Evolutionary conservation across 2,113 vertebrate genomes (phyloP).

Genomic region (Hipposideros armiger): DNA sequence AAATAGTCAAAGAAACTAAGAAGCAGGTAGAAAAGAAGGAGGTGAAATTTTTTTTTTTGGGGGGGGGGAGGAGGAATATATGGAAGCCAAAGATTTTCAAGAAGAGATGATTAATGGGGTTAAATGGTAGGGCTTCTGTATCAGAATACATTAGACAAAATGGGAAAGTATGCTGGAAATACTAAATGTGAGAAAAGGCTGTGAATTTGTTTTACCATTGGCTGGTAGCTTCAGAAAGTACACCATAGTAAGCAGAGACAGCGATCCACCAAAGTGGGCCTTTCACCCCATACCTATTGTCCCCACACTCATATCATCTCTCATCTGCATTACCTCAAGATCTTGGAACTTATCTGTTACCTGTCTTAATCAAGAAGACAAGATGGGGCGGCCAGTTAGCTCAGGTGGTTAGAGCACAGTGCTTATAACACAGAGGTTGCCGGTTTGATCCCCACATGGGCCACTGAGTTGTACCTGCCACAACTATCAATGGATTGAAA

Average conservation of each 20-base stretch:
- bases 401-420: too few species aligned
- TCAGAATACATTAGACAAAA: background rate
- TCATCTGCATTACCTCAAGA: background rate
- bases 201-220: background rate
- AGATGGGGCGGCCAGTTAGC: too few species aligned
- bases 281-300: background rate
- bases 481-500: too few species aligned
- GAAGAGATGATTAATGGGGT: background rate
- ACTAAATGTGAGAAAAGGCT: background rate
- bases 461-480: too few species aligned
- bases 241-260: background rate
- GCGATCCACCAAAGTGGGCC: background rate
- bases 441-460: too few species aligned
- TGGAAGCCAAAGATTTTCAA: background rate
- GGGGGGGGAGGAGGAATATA: background rate
- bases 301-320: background rate
- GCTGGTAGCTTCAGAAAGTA: background rate
- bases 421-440: too few species aligned
- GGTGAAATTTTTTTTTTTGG: background rate
- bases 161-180: background rate
- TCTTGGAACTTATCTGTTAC: slow-evolving; percentile 18
- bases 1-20: background rate
- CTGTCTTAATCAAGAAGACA: background rate
- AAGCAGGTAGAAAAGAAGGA: background rate
- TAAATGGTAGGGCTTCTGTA: background rate